Conservation (phyloP, 2,888 invertebrate species). For the Toxonevra muliebris region DNA sequence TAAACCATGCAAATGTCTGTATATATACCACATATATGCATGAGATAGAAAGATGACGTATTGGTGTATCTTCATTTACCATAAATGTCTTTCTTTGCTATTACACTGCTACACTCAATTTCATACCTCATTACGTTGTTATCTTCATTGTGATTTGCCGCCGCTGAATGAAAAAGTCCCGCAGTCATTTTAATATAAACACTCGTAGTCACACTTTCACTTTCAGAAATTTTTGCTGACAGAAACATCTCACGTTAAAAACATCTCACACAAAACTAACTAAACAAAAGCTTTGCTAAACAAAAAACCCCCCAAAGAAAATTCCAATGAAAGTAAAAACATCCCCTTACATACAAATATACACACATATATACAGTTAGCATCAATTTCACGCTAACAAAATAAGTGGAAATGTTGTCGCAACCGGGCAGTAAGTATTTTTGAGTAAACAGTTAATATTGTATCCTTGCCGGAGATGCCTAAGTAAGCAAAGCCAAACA, state of each 20-base stretch:
- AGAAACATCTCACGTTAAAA: slow-evolving; percentile 60
- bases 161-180: slow-evolving; percentile 56
- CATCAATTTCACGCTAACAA: background rate
- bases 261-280: slow-evolving; percentile 60
- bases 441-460: slow-evolving; percentile 29
- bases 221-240: slow-evolving; percentile 48
- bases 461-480: slow-evolving; percentile 16
- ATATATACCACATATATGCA: too few species aligned
- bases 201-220: slow-evolving; percentile 33
- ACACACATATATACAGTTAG: background rate
- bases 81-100: background rate
- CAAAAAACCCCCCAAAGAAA: slow-evolving; percentile 21
- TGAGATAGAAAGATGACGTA: too few species aligned
- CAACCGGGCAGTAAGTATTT: background rate
- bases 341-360: slow-evolving; percentile 3
- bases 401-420: background rate
- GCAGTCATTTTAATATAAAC: slow-evolving; percentile 53
- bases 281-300: slow-evolving; percentile 39
- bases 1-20: too few species aligned
- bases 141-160: slow-evolving; percentile 50
- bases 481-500: slow-evolving; percentile 33
- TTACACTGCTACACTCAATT: background rate
- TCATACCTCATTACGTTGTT: slow-evolving; percentile 32
- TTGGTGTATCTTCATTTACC: background rate
- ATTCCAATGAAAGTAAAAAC: slow-evolving; percentile 1